phyloP scores from a whole-genome alignment of 2,888 invertebrate genomes.

The Ypsolopha scabrella region DNA sequence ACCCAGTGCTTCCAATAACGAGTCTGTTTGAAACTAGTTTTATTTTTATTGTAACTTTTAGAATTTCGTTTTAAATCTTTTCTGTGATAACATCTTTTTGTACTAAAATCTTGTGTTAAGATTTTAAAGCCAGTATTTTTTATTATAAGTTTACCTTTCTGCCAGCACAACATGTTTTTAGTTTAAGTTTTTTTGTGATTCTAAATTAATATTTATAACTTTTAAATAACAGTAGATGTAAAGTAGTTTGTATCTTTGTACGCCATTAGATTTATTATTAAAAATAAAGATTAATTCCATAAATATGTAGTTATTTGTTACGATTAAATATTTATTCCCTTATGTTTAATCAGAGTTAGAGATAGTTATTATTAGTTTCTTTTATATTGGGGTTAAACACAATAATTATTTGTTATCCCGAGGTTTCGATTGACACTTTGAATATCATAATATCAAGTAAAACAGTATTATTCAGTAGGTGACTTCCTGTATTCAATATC shows the following conservation, averaged over 20 bases:
- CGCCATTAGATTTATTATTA: constrained; percentile 17
- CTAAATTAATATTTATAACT: not conserved
- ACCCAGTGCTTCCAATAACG: constrained; percentile 28
- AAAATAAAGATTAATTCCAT: constrained; percentile 3
- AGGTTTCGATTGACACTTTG: constrained; percentile 65
- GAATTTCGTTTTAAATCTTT: constrained; percentile 9
- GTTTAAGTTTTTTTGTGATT: not conserved
- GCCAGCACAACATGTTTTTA: constrained; percentile 17
- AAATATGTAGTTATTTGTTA: not conserved
- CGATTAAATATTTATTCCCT: not conserved
- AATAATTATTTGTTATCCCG: constrained; percentile 26
- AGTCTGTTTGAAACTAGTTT: constrained; percentile 11
- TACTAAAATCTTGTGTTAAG: constrained; percentile 24
- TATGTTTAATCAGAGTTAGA: constrained; percentile 2
- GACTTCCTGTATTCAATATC: not conserved
- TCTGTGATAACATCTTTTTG: constrained; percentile 42
- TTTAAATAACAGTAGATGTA: not conserved
- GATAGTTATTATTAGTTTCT: constrained; percentile 23
- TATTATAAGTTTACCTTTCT: constrained; percentile 31
- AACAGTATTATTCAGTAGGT: not conserved
- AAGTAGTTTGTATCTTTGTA: constrained; percentile 25
- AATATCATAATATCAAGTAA: constrained; percentile 19
- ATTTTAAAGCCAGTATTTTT: constrained; percentile 29
- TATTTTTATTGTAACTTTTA: constrained; percentile 13
- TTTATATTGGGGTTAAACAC: constrained; percentile 42